phyloP scores from a whole-genome alignment of 1,140 invertebrate species.

The Trinorchestia longiramus region DNA sequence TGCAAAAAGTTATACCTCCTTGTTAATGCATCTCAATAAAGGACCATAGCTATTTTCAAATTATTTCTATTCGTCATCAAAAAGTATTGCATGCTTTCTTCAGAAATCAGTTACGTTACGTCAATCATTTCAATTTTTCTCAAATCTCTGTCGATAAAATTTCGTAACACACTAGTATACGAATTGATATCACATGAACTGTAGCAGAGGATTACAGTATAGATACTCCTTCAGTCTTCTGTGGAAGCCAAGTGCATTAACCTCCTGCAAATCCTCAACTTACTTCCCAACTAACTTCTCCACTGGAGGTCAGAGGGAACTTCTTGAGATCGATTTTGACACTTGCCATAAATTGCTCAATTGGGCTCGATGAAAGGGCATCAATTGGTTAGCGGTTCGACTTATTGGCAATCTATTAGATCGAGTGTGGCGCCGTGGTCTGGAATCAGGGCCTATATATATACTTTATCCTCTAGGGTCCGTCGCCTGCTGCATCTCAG shows the following conservation, averaged over 20 bases:
- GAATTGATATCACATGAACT: neutral
- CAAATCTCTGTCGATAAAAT: neutral
- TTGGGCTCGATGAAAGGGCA: slow-evolving; percentile 18
- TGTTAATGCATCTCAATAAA: too few species aligned
- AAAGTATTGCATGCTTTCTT: too few species aligned
- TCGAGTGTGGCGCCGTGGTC: slow-evolving; percentile 21
- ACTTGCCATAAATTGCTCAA: slow-evolving; percentile 25
- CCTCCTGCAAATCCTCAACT: neutral
- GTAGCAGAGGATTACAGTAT: neutral
- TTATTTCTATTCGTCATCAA: too few species aligned
- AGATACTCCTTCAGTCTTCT: neutral
- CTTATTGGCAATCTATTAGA: slow-evolving; percentile 39
- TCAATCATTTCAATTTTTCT: neutral
- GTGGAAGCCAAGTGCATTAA: neutral
- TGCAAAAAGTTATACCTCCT: too few species aligned
- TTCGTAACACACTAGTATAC: neutral
- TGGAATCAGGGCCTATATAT: neutral
- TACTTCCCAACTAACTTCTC: neutral
- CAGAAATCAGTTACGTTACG: too few species aligned
- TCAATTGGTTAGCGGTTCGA: slow-evolving; percentile 30
- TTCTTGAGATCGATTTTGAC: neutral
- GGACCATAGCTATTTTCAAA: too few species aligned
- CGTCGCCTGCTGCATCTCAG: neutral
- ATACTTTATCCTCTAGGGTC: neutral
- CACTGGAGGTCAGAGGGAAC: neutral